Evolutionary conservation across 2,797 vertebrate species (phyloP), one percentile per base, ranked within the genome.

Genomic region (Manis crassicaudata): DNA sequence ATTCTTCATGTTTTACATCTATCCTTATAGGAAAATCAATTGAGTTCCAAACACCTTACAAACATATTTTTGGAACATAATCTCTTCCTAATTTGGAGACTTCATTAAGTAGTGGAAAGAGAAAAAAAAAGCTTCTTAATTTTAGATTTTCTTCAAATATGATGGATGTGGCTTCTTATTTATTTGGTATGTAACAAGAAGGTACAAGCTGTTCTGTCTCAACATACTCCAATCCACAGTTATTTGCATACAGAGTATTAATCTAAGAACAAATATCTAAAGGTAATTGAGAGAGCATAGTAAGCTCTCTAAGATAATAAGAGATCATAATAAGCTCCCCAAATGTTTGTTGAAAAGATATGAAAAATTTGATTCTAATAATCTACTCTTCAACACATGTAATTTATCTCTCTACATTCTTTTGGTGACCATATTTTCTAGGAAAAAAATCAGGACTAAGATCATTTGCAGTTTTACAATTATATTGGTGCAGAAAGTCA

Each of bases 241-340:
- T 89, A 80, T 83, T 88, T 96, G 21, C 9, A 21, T 83, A 40
- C 14, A 72, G 52, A 81, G 11, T 88, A 76, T 76, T 87, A 92
- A 81, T 35, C 85, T 95, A 85, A 96, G 80, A 95, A 92, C 72
- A 90, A 89, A 52, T 76, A 92, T 92, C 92, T 95, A 96, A 96
- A 94, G 95, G 76, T 93, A 93, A 81, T 21, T 90, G 25, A 27
- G 20, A 83, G 10, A 91, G 81, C 65, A 72, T 54, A 85, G 35
- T 77, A 87, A 91, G 2, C 21, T 86, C 9, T 58, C 32, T 56
- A 95, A 97, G 82, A 96, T 95, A 96, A 72, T 46, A 46, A 46
- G 46, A 46, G 46, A 46, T 46, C 46, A 46, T 46, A 46, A 46
- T 46, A 46, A 46, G 11, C 46, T 46, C 46, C 46, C 46, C 46